Conservation (phyloP, 2,797 vertebrate species). For the Ciconia nigra region DNA sequence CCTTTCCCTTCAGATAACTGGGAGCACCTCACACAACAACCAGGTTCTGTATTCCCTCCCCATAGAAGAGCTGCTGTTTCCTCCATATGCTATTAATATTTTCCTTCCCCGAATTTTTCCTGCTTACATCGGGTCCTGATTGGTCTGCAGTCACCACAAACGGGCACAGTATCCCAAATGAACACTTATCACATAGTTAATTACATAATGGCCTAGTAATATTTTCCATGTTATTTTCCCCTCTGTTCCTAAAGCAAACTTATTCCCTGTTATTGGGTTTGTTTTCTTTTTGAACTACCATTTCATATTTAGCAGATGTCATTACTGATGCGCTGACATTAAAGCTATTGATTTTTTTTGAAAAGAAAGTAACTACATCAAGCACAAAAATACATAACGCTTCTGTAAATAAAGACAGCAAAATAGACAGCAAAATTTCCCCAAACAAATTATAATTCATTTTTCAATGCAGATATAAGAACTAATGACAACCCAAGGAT, state of each 20-base stretch:
- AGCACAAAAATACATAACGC: background rate
- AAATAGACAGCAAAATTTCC: background rate
- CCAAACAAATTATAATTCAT: background rate
- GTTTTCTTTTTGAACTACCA: background rate
- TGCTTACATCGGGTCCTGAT: background rate
- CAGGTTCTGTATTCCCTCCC: background rate
- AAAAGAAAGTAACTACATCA: background rate
- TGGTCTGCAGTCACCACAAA: background rate
- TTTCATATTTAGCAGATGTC: background rate
- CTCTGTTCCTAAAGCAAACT: background rate
- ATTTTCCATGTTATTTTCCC: background rate
- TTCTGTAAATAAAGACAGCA: background rate
- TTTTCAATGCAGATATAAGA: background rate
- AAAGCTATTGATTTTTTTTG: background rate
- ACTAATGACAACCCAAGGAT: background rate
- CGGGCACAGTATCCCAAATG: background rate
- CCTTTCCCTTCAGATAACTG: background rate
- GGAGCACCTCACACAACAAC: background rate
- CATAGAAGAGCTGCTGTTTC: background rate
- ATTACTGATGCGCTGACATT: background rate
- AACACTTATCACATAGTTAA: background rate
- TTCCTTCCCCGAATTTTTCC: background rate
- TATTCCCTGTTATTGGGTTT: background rate
- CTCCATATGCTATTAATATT: background rate
- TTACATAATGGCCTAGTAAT: background rate